Conservation (phyloP, 2,797 vertebrate species). For the Anniella stebbinsi region DNA sequence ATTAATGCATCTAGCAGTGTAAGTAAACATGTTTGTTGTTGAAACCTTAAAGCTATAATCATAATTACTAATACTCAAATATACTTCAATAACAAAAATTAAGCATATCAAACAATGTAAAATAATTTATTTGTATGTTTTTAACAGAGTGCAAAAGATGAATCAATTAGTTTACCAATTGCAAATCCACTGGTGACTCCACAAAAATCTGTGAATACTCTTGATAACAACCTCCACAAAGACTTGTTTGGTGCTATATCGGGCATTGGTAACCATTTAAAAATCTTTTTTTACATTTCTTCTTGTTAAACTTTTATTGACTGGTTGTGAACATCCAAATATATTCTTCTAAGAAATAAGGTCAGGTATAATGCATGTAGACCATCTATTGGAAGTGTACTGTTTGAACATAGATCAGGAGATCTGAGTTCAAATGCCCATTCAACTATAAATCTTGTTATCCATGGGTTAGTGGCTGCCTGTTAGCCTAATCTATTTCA, state of each 20-base stretch:
- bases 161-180: constrained; percentile 76
- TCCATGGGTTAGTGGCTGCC: neutral
- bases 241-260: constrained; percentile 96
- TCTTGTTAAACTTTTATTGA: neutral
- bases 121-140: constrained; percentile 21
- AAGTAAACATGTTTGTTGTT: constrained; percentile 67
- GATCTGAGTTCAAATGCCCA: neutral
- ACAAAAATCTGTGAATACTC: constrained; percentile 86
- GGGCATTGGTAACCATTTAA: constrained; percentile 86
- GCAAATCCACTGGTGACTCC: constrained; percentile 85
- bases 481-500: neutral
- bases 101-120: neutral
- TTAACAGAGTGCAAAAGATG: constrained; percentile 88
- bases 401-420: neutral
- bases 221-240: constrained; percentile 93
- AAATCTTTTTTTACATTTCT: neutral
- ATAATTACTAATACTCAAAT: neutral
- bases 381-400: neutral
- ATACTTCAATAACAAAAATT: neutral
- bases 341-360: neutral
- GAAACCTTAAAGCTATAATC: neutral
- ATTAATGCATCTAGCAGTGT: constrained; percentile 84
- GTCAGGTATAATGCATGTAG: neutral
- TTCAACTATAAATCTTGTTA: neutral
- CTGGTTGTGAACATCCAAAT: neutral